These are phyloP conservation scores for Acronicta leporina DNA, from an alignment of 2,888 invertebrate species.

Conservation along the genomic window DNA sequence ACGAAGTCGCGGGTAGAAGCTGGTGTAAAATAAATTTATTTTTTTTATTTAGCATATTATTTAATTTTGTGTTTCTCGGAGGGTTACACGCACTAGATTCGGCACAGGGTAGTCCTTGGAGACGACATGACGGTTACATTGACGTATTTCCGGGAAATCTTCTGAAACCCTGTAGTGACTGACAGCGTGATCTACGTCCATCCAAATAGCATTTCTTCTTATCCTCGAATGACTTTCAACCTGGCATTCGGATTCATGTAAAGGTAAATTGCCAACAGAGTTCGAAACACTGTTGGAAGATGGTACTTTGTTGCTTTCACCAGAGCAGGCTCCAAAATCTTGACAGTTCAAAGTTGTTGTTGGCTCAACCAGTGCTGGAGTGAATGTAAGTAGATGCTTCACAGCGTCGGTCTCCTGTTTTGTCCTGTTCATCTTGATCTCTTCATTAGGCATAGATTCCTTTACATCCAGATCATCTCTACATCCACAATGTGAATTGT, in stretches of 20 bases:
- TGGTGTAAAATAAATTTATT: no score
- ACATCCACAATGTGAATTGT: neutral
- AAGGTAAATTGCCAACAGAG: neutral
- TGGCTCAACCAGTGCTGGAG: neutral
- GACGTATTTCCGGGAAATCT: constrained; percentile 56
- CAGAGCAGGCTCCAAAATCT: neutral
- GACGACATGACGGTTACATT: constrained; percentile 56
- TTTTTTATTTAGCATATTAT: neutral
- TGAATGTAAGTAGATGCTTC: neutral
- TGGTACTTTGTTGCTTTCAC: neutral
- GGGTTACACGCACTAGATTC: constrained; percentile 43
- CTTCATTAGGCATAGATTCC: neutral
- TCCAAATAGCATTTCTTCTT: constrained; percentile 44
- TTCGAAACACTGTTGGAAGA: neutral
- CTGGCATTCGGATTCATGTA: neutral
- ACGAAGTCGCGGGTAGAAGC: no score
- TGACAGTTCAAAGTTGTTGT: neutral
- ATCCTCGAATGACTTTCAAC: constrained; percentile 26
- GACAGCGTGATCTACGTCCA: constrained; percentile 33
- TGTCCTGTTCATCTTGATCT: neutral
- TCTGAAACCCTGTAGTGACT: constrained; percentile 61
- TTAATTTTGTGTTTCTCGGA: neutral
- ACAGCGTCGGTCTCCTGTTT: neutral
- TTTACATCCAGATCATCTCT: neutral
- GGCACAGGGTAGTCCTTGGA: constrained; percentile 63